These are phyloP conservation scores for Ephydatia muelleri DNA, from an alignment of 37 sponge, comb jelly and placozoan species.

Conservation along the genomic window DNA sequence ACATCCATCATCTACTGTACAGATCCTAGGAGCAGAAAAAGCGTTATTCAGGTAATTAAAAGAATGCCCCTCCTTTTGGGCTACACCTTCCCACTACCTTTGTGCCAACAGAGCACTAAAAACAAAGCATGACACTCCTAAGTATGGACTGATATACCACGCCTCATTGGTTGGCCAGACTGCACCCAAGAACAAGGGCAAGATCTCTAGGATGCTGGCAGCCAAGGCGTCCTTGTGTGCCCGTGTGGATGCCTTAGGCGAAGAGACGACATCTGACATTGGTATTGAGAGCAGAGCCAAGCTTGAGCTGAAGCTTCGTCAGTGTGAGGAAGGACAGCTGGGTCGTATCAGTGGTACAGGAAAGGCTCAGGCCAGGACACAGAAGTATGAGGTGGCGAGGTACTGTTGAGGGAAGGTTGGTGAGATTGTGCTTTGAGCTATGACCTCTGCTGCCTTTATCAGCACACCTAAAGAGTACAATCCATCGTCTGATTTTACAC, in stretches of 20 bases:
- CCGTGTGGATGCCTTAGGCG: slow-evolving; percentile 94
- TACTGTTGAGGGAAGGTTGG: background rate
- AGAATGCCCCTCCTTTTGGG: background rate
- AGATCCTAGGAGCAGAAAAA: slow-evolving; percentile 97
- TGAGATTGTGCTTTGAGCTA: background rate
- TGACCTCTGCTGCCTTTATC: background rate
- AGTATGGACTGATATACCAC: slow-evolving; percentile 97
- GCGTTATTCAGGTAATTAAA: slow-evolving; percentile 88
- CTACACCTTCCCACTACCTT: too few species aligned
- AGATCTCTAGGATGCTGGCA: slow-evolving; percentile 95
- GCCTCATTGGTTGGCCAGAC: slow-evolving; percentile 96
- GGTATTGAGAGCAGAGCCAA: slow-evolving; percentile 72
- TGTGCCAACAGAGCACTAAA: slow-evolving; percentile 81
- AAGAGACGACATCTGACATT: slow-evolving; percentile 69
- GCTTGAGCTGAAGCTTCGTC: slow-evolving; percentile 74
- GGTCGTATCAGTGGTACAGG: slow-evolving; percentile 77
- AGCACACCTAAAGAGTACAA: slow-evolving; percentile 71
- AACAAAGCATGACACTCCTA: slow-evolving; percentile 98
- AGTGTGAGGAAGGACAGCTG: slow-evolving; percentile 76
- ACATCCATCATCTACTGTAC: slow-evolving; percentile 97
- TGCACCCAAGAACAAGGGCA: slow-evolving; percentile 91
- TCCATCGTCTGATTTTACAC: slow-evolving; percentile 63
- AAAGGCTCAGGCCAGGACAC: slow-evolving; percentile 50
- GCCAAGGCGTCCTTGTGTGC: slow-evolving; percentile 93
- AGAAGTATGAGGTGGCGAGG: slow-evolving; percentile 74